phyloP scores from a whole-genome alignment of 2,888 invertebrate species.

The Antitype chi region DNA sequence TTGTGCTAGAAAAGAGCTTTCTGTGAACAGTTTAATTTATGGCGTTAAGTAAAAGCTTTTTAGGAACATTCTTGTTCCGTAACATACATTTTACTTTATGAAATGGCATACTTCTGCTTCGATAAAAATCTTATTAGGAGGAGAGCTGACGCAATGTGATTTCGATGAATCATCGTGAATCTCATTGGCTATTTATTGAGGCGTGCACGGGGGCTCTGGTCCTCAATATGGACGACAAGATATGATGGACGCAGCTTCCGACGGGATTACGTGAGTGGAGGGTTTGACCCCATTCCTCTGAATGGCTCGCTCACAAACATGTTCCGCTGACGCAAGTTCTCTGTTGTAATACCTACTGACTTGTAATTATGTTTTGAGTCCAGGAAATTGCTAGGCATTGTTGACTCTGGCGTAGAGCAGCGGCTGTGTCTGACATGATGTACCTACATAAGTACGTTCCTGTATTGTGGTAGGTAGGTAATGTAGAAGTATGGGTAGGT shows the following conservation, averaged over 20 bases:
- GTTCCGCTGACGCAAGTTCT: slow-evolving; percentile 45
- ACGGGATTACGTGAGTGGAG: slow-evolving; percentile 55
- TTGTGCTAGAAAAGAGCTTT: slow-evolving; percentile 45
- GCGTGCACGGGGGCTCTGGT: slow-evolving; percentile 23
- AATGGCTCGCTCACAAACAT: slow-evolving; percentile 57
- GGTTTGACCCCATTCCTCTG: slow-evolving; percentile 57
- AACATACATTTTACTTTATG: slow-evolving; percentile 6
- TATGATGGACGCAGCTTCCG: slow-evolving; percentile 62
- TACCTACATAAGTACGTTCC: slow-evolving; percentile 25
- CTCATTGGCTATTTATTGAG: slow-evolving; percentile 48
- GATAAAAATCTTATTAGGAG: slow-evolving; percentile 35
- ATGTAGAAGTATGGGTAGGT: neutral
- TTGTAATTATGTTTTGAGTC: slow-evolving; percentile 51
- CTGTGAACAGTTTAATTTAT: slow-evolving; percentile 48
- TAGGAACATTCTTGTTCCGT: slow-evolving; percentile 8
- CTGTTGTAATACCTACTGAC: slow-evolving; percentile 34
- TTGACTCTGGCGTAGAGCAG: slow-evolving; percentile 13
- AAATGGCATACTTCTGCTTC: slow-evolving; percentile 16
- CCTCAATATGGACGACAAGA: slow-evolving; percentile 50
- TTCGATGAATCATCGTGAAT: slow-evolving; percentile 53
- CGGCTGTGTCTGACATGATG: slow-evolving; percentile 21
- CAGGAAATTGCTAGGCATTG: slow-evolving; percentile 59
- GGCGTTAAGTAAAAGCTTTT: slow-evolving; percentile 31
- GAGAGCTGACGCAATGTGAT: slow-evolving; percentile 37
- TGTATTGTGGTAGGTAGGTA: slow-evolving; percentile 8